Evolutionary conservation across 1,140 invertebrate genomes (phyloP), one percentile per base, ranked within the genome.

Genomic region (Dendrolimus kikuchii): DNA sequence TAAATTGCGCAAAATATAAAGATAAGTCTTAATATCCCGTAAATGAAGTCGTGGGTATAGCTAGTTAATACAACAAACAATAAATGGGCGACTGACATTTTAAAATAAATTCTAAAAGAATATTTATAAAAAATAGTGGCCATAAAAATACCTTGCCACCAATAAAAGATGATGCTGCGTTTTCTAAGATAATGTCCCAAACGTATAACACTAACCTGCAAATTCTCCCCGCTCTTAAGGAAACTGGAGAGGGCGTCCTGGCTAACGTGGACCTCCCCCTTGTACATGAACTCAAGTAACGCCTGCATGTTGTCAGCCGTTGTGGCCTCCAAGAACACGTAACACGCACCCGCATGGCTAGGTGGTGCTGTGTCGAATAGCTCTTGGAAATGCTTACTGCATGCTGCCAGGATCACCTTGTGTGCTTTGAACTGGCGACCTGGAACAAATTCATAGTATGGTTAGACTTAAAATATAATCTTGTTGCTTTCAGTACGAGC

Each of bases 381-480:
- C 86, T 96, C 94, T 74, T 96, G 95, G 86, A 98, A 95, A 82
- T 97, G 96, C 83, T 96, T 95, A 87, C 95, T 97, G 88, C 95
- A 97, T 79, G 96, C 95, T 66, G 96, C 95, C 77, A 97, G 88
- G 58, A 98, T 96, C 64, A 97, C 89, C 83, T 93, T 94, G 89
- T 98, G 96, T 59, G 95, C 95, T 86, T 95, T 94, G 81, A 97
- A 95, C 67, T 94, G 95, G 71, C 94, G 92, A 78, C 95, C 95
- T 96, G 88, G 1, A 91, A 91, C 23, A 41, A 55, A 43, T 47
- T n/a, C 37, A 7, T 9, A 51, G 9, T 6, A 45, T 45, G 0
- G 43, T 5, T 45, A 4, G 5, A 45, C 23, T 45, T 45, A 5
- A 45, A 45, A 45, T 45, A 5, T 8, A n/a, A 8, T 45, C 5